Evolutionary conservation across 2,113 vertebrate species (phyloP), one percentile per base, ranked within the genome.

Genomic region (Pelodiscus sinensis): DNA sequence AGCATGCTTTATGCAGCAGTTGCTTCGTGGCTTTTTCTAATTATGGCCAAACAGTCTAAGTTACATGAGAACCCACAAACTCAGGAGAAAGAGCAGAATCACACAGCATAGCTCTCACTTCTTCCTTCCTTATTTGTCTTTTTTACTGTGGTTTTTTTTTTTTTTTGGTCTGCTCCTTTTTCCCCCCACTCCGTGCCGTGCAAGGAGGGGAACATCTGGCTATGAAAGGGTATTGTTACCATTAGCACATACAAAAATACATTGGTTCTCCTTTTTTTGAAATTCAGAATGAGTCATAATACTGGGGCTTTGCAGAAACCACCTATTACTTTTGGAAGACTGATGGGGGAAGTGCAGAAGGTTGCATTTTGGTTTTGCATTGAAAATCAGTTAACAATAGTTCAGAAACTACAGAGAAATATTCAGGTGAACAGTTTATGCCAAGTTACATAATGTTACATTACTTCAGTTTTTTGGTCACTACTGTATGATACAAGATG

Each of bases 271-370:
- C 77, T 90, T 96, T 97, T 95, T 79, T 1, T 54, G 9, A 68
- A 92, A 84, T 18, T 80, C 92, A 71, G 44, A 91, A 89, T 97
- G 97, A 96, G 80, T 96, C 94, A 95, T 65, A 84, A 77, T 86
- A 82, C 84, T n/a, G 92, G 92, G 58, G 31, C 79, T 73, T 89
- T 95, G 90, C 73, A 94, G 90, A 96, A 95, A 94, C 54, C 84
- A 96, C 94, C 56, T 94, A 12, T 88, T 92, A 83, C 50, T 92
- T 95, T 44, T 77, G 56, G 62, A 88, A 95, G 93, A 95, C 84
- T 90, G 95, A 90, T 18, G 2, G 71, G 79, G 58, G 51, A 1
- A 4, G 80, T 93, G 3, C 8, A 2, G 58, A 87, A 13, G 35
- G 6, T 18, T 94, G 65, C 35, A 83, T 68, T 71, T 85, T 89